Conservation (phyloP, 1,140 invertebrate species). For the Drosophila leontia region DNA sequence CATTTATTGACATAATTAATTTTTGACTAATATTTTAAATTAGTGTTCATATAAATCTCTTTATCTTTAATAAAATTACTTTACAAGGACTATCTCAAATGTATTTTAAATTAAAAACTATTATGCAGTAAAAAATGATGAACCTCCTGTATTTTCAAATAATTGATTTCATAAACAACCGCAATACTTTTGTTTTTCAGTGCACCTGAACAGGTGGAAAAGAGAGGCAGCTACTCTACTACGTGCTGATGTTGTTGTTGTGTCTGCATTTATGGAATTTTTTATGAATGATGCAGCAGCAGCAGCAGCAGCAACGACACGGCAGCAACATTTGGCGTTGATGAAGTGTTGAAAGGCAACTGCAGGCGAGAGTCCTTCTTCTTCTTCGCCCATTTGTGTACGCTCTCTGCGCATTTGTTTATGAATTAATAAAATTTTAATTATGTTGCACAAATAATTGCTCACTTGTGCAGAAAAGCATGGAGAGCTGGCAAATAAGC, state of each 20-base stretch:
- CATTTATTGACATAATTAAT: no score
- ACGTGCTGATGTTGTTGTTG: constrained; percentile 37
- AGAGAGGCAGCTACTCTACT: constrained; percentile 25
- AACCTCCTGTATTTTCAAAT: no score
- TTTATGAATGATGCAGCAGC: constrained; percentile 75
- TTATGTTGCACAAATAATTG: constrained; percentile 80
- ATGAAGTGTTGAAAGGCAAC: constrained; percentile 56
- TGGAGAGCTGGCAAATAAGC: constrained; percentile 22
- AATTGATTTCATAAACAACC: no score
- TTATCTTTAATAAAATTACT: no score
- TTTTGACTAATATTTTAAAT: no score
- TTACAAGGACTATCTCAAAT: no score
- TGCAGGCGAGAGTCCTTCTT: constrained; percentile 50
- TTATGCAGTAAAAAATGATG: no score
- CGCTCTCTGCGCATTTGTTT: constrained; percentile 68
- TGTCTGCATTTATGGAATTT: constrained; percentile 68
- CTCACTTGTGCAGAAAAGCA: constrained; percentile 69
- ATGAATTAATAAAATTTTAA: constrained; percentile 80
- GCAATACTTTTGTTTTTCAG: background rate
- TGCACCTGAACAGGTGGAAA: constrained; percentile 26
- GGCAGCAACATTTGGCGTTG: constrained; percentile 52
- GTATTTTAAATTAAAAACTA: no score
- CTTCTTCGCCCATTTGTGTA: constrained; percentile 19
- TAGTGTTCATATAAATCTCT: no score
- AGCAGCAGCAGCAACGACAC: constrained; percentile 25